These are phyloP conservation scores for Pogona vitticeps DNA, from an alignment of 2,113 vertebrate genomes.

Conservation along the genomic window DNA sequence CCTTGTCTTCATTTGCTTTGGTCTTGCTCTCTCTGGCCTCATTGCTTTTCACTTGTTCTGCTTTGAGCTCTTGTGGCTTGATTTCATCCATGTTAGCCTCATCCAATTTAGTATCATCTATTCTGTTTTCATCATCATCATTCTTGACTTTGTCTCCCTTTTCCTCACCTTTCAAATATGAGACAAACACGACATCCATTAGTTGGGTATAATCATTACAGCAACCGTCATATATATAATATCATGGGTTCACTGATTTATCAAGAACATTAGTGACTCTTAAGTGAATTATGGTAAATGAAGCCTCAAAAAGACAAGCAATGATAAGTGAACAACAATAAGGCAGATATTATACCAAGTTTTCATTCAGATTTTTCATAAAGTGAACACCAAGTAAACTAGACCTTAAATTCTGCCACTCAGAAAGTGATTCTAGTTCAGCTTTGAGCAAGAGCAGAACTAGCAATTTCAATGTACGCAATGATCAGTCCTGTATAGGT, in stretches of 20 bases:
- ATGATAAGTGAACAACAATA: neutral
- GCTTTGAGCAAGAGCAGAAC: too few relatives aligned
- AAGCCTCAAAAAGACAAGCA: neutral
- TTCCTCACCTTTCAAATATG: conserved; percentile 40
- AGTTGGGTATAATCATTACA: neutral
- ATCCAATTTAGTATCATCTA: conserved; percentile 17
- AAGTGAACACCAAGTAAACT: neutral
- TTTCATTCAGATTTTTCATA: neutral
- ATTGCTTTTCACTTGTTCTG: neutral
- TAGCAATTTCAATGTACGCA: too few relatives aligned
- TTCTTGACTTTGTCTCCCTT: neutral
- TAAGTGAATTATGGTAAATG: neutral
- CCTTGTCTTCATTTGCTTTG: neutral
- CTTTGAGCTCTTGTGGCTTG: neutral
- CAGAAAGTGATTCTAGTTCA: too few relatives aligned
- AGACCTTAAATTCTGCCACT: too few relatives aligned
- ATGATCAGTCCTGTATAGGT: too few relatives aligned
- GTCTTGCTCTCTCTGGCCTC: neutral
- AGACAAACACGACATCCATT: conserved; percentile 34
- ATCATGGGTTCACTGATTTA: neutral
- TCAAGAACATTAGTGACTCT: neutral
- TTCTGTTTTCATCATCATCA: neutral
- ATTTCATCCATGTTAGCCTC: neutral
- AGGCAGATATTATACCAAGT: neutral
- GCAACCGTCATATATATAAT: neutral